Percentiles rank a stretch among this genome's conserved stretches.
phyloP scores from a whole-genome alignment of 2,113 vertebrate species.

The Clarias gariepinus region DNA sequence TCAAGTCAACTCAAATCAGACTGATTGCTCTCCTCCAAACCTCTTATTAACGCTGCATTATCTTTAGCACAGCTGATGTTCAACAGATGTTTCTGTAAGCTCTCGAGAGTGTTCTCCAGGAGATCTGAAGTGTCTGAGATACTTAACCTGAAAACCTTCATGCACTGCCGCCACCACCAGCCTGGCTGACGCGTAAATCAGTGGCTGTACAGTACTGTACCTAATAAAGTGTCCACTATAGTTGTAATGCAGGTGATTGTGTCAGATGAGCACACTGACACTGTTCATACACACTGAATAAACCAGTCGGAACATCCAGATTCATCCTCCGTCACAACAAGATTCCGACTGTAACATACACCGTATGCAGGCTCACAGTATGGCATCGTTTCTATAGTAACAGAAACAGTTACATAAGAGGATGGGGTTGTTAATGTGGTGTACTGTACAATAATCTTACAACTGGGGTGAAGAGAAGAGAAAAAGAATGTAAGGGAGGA shows the following conservation, averaged over 20 bases:
- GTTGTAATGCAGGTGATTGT: too few species aligned
- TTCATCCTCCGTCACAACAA: too few species aligned
- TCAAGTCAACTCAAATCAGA: neutral
- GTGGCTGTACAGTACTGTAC: too few species aligned
- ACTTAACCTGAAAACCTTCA: neutral
- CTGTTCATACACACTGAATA: too few species aligned
- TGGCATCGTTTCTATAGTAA: neutral
- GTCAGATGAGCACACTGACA: too few species aligned
- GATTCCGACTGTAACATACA: too few species aligned
- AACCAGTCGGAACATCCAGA: too few species aligned
- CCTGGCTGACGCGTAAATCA: too few species aligned
- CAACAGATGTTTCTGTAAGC: neutral
- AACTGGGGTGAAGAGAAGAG: neutral
- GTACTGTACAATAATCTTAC: neutral
- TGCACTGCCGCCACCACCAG: too few species aligned
- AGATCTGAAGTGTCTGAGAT: neutral
- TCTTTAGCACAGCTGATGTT: neutral
- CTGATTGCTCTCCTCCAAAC: neutral
- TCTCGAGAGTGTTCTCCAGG: neutral
- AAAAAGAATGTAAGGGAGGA: neutral
- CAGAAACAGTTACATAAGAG: neutral
- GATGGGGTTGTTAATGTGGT: neutral
- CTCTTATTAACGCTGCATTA: too few species aligned
- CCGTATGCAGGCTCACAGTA: too few species aligned
- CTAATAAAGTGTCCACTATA: too few species aligned